phyloP scores from a whole-genome alignment of 1,140 invertebrate species.

The Formica selysi region DNA sequence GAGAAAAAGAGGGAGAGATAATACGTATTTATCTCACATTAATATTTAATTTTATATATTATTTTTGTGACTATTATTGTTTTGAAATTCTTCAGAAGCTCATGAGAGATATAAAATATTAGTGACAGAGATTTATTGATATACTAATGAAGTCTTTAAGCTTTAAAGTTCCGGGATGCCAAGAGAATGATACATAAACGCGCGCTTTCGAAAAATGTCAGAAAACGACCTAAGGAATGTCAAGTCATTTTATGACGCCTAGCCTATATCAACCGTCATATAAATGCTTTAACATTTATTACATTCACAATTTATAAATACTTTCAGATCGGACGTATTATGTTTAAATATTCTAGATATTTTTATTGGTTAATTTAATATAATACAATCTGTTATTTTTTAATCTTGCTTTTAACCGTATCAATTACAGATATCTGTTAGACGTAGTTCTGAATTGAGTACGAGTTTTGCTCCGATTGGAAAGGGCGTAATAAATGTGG shows the following conservation, averaged over 20 bases:
- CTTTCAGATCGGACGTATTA: not conserved
- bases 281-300: not conserved
- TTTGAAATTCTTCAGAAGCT: not conserved
- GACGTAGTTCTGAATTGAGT: not conserved
- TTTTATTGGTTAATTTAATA: conserved; percentile 7
- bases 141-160: not conserved
- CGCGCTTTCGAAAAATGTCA: not conserved
- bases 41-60: conserved; percentile 4
- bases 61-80: not conserved
- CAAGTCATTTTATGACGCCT: not conserved
- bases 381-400: conserved; percentile 6
- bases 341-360: not conserved
- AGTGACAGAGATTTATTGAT: no score
- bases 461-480: not conserved
- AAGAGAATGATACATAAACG: not conserved
- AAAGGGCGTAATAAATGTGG: not conserved
- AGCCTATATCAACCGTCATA: not conserved
- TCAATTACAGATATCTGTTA: not conserved
- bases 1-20: not conserved
- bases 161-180: not conserved
- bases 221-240: not conserved
- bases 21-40: no score
- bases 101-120: not conserved
- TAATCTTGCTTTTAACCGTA: not conserved
- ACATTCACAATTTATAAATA: not conserved